A percentile compares a stretch with the other conserved stretches of the same genome.
These are phyloP conservation scores for Daboia siamensis DNA, from an alignment of 2,113 vertebrate species.

Conservation along the genomic window DNA sequence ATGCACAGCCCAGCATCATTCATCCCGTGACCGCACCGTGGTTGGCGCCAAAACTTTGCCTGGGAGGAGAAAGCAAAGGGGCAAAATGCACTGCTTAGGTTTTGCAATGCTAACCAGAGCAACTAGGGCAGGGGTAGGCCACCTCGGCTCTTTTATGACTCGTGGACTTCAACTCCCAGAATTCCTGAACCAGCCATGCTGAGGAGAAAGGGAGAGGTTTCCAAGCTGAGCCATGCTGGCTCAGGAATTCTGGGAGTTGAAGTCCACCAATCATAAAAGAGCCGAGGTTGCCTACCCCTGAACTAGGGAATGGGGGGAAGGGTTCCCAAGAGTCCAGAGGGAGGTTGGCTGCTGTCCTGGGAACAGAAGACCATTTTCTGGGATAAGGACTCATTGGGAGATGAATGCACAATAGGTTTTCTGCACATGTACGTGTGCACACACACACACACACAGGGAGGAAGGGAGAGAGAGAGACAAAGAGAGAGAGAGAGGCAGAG, in stretches of 20 bases:
- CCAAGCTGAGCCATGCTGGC: no score
- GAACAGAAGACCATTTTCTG: not conserved
- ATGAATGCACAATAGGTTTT: not conserved
- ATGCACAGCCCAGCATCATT: not conserved
- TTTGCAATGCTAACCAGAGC: not conserved
- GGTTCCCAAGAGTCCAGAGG: not conserved
- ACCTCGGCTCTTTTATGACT: no score
- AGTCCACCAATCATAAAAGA: no score
- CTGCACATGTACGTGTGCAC: not conserved
- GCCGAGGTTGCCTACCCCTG: no score
- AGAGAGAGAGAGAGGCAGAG: no score
- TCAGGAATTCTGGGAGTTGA: no score
- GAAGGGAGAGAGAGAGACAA: no score
- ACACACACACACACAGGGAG: not conserved
- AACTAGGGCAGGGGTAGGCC: not conserved
- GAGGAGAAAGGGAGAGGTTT: no score
- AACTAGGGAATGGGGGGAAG: not conserved
- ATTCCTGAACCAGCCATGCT: no score
- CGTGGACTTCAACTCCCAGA: no score
- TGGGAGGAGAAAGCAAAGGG: not conserved
- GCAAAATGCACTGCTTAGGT: not conserved
- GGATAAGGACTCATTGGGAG: not conserved
- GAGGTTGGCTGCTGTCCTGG: not conserved
- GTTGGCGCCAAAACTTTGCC: not conserved
- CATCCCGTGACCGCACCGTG: not conserved